Base-by-base conservation (phyloP, 1,140 invertebrate species). In the Drosophila mauritiana region DNA sequence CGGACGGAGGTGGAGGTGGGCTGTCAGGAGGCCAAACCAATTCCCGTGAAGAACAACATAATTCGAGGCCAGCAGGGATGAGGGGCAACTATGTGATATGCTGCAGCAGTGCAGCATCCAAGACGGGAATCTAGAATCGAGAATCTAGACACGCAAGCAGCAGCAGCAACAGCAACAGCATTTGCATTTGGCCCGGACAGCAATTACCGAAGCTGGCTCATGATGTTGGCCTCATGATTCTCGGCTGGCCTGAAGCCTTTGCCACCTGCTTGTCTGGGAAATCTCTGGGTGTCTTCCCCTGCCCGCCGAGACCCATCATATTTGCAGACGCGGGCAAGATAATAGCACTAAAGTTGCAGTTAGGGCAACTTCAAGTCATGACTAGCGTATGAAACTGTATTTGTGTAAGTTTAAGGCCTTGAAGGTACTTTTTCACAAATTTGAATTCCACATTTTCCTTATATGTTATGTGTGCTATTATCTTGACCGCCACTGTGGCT, bases 251-350 rank as follows among this genome's bases (percentile, higher is more conserved):
- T 43, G 61, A 73, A 75, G 69, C 69, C 73, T 74, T 86, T 88
- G 83, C 83, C 83, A 86, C 83, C 83, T 86, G 83, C 83, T 86
- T 83, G 83, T 88, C 82, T 85, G 81, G 81, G 65, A 82, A 78
- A 81, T 80, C 81, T 80, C 73, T 68, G 34, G 63, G 49, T 68
- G 48, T 70, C 40, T 34, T 51, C 48, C 31, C 22, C 37, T 22
- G 15, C 36, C 15, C 20, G 20, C 34, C 34, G 13, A 4, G 31
- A 34, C 49, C 49, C 27, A 15, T 39, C 45, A 39, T 58, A 22
- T 69, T 64, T 37, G 55, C 37, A 61, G 17, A 8, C 22, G 13
- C 4, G 37, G 25, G 1, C 59, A 62, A 37, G n/a, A 22, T 42
- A 34, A 62, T 62, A 58, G 53, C 22, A 42, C 13, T 15, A 40